These are phyloP conservation scores for Alethe diademata DNA, from an alignment of 2,113 vertebrate species.

Conservation along the genomic window DNA sequence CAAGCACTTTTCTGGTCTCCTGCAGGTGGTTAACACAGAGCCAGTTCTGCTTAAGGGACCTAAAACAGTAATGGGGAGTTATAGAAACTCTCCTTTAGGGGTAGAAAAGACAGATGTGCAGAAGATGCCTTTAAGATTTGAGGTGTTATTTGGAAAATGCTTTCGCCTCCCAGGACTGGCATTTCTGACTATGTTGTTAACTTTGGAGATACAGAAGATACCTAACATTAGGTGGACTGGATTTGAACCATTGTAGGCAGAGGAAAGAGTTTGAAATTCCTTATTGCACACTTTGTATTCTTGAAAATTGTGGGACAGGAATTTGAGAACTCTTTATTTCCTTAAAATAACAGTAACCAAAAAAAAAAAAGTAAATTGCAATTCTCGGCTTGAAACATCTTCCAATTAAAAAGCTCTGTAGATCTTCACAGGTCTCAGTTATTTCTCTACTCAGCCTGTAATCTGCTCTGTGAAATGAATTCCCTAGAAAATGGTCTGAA, in stretches of 20 bases:
- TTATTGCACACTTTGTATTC: neutral
- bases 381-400: neutral
- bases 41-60: neutral
- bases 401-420: neutral
- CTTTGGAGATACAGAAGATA: rapidly evolving
- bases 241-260: neutral
- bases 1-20: neutral
- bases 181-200: neutral
- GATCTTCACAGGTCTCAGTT: neutral
- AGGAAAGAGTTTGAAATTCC: neutral
- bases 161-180: neutral
- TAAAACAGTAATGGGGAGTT: neutral
- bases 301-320: neutral
- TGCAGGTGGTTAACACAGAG: neutral
- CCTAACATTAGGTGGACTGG: neutral
- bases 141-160: neutral
- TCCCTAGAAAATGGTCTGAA: neutral
- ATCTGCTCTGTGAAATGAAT: neutral
- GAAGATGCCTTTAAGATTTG: neutral
- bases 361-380: neutral
- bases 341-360: neutral
- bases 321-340: neutral
- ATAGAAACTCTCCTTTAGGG: neutral
- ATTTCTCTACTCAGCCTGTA: neutral
- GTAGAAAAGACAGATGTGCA: neutral